Conservation (phyloP, 2,797 vertebrate species). For the Parambassis ranga region DNA sequence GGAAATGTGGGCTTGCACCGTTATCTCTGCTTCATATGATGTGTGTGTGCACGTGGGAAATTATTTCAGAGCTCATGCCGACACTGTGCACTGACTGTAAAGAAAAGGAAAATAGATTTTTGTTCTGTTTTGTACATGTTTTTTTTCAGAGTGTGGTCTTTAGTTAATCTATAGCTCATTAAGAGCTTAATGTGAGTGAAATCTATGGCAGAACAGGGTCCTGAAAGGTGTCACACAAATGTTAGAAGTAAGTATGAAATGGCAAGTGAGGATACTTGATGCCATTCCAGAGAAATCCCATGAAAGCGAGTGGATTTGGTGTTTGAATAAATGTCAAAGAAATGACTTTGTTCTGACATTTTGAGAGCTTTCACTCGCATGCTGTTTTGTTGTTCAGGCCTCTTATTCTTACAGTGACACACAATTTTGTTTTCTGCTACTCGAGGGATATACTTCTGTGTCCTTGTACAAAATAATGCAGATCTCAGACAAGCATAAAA, state of each 20-base stretch:
- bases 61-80: slow-evolving; percentile 10
- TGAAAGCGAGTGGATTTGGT: slow-evolving; percentile 18
- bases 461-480: slow-evolving; percentile 11
- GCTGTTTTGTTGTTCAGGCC: slow-evolving; percentile 8
- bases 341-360: slow-evolving; percentile 47
- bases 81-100: slow-evolving; percentile 5
- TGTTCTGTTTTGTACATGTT: not conserved
- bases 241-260: not conserved
- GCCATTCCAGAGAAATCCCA: slow-evolving; percentile 7
- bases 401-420: slow-evolving; percentile 12
- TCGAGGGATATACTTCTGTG: slow-evolving; percentile 17
- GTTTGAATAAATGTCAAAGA: slow-evolving; percentile 32
- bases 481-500: slow-evolving; percentile 11
- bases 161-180: not conserved
- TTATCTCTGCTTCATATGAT: slow-evolving; percentile 10
- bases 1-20: slow-evolving; percentile 5
- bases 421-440: slow-evolving; percentile 14
- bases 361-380: slow-evolving; percentile 37
- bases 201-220: not conserved
- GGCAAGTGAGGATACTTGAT: not conserved
- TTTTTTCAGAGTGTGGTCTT: not conserved
- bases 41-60: slow-evolving; percentile 22
- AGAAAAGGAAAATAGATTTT: slow-evolving; percentile 8
- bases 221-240: not conserved
- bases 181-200: not conserved